Percentiles rank a stretch among this genome's conserved stretches.
These are phyloP conservation scores for Menura novaehollandiae DNA, from an alignment of 2,113 vertebrate species.

Conservation along the genomic window DNA sequence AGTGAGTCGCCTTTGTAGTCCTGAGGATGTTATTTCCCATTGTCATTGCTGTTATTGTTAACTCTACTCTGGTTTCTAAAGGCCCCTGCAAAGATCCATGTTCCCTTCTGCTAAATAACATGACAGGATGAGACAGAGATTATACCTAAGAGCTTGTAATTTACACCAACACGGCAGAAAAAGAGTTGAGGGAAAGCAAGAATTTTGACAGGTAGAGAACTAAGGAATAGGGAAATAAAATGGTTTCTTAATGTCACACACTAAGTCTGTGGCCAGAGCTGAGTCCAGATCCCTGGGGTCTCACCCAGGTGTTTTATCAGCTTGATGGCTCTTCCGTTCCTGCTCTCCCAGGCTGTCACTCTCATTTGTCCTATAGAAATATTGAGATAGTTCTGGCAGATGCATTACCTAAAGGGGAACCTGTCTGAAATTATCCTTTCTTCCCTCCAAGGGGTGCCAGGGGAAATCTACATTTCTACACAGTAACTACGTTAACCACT, in stretches of 20 bases:
- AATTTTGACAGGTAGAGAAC: background rate
- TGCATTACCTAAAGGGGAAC: constrained; percentile 23
- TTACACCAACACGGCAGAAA: background rate
- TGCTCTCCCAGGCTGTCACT: constrained; percentile 14
- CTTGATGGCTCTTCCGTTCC: background rate
- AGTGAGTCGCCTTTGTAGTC: background rate
- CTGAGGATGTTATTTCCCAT: background rate
- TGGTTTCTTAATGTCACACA: background rate
- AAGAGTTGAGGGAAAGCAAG: background rate
- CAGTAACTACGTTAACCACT: background rate
- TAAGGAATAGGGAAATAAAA: background rate
- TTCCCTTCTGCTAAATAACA: background rate
- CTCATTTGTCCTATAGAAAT: constrained; percentile 20
- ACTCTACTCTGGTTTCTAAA: background rate
- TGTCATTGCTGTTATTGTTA: background rate
- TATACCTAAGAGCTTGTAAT: background rate
- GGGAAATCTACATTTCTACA: constrained; percentile 31
- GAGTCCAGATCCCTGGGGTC: background rate
- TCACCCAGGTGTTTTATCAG: background rate
- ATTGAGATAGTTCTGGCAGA: constrained; percentile 1
- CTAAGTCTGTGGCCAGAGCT: background rate
- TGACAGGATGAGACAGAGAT: background rate
- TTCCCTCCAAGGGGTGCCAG: background rate
- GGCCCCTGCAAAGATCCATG: background rate
- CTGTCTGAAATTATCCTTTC: constrained; percentile 24